Conservation (phyloP, 2,888 invertebrate genomes). For the Alsophila aescularia region DNA sequence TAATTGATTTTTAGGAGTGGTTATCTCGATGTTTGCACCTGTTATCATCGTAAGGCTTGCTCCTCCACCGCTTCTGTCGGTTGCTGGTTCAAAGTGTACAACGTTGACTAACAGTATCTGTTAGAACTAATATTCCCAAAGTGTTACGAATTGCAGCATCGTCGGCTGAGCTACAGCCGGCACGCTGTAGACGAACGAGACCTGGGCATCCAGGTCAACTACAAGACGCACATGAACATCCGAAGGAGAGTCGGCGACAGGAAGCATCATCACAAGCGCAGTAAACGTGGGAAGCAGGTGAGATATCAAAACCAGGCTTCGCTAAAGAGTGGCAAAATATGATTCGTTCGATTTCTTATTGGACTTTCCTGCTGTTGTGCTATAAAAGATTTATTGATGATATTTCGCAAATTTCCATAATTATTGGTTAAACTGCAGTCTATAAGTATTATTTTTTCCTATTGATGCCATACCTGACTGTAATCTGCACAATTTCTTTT, state of each 20-base stretch:
- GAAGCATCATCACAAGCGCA: constrained; percentile 92
- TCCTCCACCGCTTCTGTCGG: constrained; percentile 28
- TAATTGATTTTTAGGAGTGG: neutral
- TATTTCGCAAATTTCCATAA: no score
- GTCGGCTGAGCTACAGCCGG: constrained; percentile 94
- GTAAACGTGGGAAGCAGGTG: constrained; percentile 93
- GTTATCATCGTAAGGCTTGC: constrained; percentile 18
- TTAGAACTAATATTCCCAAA: constrained; percentile 29
- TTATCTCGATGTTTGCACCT: constrained; percentile 17
- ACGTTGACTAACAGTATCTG: constrained; percentile 17
- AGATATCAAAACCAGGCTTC: constrained; percentile 34
- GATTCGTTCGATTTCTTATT: no score
- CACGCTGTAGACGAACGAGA: constrained; percentile 96
- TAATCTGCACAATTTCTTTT: constrained; percentile 47
- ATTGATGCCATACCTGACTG: neutral
- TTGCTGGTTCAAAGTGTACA: constrained; percentile 22
- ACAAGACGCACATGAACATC: constrained; percentile 96
- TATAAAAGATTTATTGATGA: no score
- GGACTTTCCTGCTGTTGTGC: no score
- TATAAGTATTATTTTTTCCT: no score
- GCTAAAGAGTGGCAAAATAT: no score
- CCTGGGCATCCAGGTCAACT: constrained; percentile 93
- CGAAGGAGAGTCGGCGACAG: constrained; percentile 93
- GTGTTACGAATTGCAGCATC: constrained; percentile 85
- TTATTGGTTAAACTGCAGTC: neutral